Evolutionary conservation across 2,113 vertebrate genomes (phyloP).

Genomic region (Merops nubicus): DNA sequence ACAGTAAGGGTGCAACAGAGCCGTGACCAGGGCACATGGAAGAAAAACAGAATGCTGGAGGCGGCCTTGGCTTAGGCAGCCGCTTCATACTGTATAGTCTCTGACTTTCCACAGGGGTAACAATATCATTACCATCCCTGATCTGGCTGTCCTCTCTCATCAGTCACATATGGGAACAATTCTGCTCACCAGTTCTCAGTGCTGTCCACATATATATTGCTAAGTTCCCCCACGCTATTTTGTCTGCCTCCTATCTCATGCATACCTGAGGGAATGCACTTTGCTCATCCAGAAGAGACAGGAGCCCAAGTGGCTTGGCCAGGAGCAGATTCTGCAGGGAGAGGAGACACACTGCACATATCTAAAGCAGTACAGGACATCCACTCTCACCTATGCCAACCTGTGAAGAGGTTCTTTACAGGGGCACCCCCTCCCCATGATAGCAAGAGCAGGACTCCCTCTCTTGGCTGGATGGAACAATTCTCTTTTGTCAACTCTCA

Average conservation of each 20-base stretch:
- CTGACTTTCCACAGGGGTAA: neutral
- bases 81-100: neutral
- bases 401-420: neutral
- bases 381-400: neutral
- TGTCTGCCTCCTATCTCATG: neutral
- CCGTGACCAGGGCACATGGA: neutral
- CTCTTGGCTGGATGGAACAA: neutral
- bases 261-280: conserved; percentile 80
- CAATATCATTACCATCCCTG: neutral
- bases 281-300: conserved; percentile 82
- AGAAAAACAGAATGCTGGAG: neutral
- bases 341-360: neutral
- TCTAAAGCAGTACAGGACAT: neutral
- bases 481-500: neutral
- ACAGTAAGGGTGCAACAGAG: neutral
- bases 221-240: neutral
- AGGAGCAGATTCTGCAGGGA: conserved; percentile 75
- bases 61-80: neutral
- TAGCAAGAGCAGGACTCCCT: neutral
- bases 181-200: neutral
- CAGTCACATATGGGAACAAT: neutral
- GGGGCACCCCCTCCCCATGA: neutral
- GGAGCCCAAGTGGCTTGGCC: conserved; percentile 76
- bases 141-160: neutral
- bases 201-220: neutral